Evolutionary conservation across 2,113 vertebrate genomes (phyloP).

Genomic region (Accipiter virgatus): DNA sequence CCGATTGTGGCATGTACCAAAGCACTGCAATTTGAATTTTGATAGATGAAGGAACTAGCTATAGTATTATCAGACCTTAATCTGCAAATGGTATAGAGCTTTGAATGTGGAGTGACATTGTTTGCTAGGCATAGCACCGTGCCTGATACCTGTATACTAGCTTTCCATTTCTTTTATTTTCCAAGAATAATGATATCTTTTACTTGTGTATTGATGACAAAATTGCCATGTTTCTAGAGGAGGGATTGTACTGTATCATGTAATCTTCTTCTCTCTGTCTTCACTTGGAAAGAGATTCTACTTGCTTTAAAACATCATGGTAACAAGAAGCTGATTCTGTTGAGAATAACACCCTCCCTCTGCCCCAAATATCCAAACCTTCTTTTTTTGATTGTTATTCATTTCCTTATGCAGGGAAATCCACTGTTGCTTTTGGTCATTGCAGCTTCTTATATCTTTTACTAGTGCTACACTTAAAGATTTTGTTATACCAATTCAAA

Average conservation of each 20-base stretch:
- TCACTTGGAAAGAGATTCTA: not conserved
- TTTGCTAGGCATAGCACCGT: not conserved
- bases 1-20: not conserved
- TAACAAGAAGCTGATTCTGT: conserved; percentile 15
- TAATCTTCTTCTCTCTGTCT: not conserved
- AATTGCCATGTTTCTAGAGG: not conserved
- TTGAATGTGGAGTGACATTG: not conserved
- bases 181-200: not conserved
- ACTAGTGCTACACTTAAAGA: conserved; percentile 44
- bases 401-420: conserved; percentile 20
- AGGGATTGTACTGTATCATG: not conserved
- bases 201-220: not conserved
- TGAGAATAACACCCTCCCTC: not conserved
- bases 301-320: not conserved
- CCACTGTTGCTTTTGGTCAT: conserved; percentile 31
- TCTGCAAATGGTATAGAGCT: not conserved
- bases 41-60: not conserved
- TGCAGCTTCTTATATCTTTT: conserved; percentile 45
- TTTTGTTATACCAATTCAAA: conserved; percentile 69
- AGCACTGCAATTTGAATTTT: not conserved
- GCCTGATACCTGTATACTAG: not conserved
- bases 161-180: not conserved
- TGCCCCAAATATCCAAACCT: not conserved
- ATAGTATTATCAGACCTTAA: not conserved
- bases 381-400: not conserved